phyloP scores from a whole-genome alignment of 2,888 invertebrate species.

The Netelia fuscicornis region DNA sequence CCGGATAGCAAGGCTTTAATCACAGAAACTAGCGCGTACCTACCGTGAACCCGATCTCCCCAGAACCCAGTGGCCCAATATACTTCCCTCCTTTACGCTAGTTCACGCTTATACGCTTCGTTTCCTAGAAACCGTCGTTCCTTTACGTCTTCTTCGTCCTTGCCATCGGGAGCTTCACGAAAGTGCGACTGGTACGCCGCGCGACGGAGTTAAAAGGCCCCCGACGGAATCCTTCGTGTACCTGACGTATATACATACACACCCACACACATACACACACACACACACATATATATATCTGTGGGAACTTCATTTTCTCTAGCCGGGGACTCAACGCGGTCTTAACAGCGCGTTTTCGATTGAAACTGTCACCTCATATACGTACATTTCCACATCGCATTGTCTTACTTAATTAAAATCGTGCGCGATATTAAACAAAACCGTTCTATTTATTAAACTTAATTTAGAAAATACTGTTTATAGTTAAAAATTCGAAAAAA shows the following conservation, averaged over 20 bases:
- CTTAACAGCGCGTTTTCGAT: not conserved
- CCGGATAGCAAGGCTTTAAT: conserved; percentile 56
- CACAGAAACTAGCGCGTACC: conserved; percentile 50
- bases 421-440: not conserved
- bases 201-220: not conserved
- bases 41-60: conserved; percentile 51
- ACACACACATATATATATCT: not conserved
- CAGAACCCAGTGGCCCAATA: conserved; percentile 5
- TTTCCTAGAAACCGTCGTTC: conserved; percentile 25
- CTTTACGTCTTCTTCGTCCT: conserved; percentile 20
- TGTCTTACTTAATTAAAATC: conserved; percentile 1
- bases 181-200: not conserved
- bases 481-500: no score
- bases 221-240: conserved; percentile 3
- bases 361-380: not conserved
- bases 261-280: not conserved
- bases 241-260: not conserved
- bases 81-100: conserved; percentile 21
- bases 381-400: not conserved
- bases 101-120: conserved; percentile 35
- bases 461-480: no score
- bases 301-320: conserved; percentile 9
- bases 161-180: conserved; percentile 4
- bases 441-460: no score
- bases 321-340: not conserved